Evolutionary conservation across 2,888 invertebrate genomes (phyloP).

Genomic region (Chalcosyrphus nemorum): DNA sequence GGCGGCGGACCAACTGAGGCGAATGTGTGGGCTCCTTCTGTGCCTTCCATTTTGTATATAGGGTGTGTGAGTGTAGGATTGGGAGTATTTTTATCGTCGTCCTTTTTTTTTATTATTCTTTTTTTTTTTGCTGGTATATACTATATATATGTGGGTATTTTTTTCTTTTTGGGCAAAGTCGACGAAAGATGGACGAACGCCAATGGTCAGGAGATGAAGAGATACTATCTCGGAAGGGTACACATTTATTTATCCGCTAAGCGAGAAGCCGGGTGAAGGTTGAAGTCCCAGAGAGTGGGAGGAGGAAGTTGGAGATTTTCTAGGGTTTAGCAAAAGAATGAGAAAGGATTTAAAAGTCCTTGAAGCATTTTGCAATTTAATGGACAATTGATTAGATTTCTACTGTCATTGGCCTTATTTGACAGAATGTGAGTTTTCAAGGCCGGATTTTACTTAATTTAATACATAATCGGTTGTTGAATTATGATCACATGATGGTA

Average conservation of each 20-base stretch:
- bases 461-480: background rate
- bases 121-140: conserved; percentile 14
- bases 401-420: background rate
- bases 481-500: no score
- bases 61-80: conserved; percentile 8
- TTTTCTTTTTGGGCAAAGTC: conserved; percentile 12
- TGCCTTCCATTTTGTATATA: conserved; percentile 7
- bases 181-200: conserved; percentile 53
- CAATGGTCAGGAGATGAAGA: conserved; percentile 43
- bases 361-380: conserved; percentile 6
- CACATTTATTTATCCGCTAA: conserved; percentile 12
- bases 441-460: background rate
- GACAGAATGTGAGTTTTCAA: conserved; percentile 9
- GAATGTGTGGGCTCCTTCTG: conserved; percentile 60
- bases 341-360: background rate
- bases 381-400: conserved; percentile 15
- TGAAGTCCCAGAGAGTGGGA: background rate
- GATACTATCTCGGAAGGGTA: conserved; percentile 18
- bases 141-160: no score
- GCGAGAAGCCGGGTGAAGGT: background rate
- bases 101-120: conserved; percentile 42
- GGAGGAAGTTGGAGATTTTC: background rate
- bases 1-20: conserved; percentile 22
- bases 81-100: conserved; percentile 51
- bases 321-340: background rate